Base-by-base conservation (phyloP, 2,797 vertebrate genomes). In the Adrianichthys oophorus region DNA sequence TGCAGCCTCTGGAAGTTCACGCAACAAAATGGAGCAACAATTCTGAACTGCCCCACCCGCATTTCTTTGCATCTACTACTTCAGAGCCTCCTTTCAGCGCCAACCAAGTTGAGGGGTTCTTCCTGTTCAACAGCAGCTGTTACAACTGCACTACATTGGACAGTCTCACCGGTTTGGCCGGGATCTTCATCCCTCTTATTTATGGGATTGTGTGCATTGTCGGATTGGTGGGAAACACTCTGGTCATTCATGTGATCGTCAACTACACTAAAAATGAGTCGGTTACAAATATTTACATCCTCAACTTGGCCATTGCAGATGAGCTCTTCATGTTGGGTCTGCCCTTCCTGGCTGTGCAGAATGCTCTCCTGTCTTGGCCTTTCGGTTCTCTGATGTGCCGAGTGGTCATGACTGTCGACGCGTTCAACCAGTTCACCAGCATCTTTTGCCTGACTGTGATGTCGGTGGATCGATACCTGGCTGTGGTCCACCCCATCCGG, bases 361-460 rank as follows among this genome's bases (percentile, higher is more conserved):
- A 98, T 0, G 95, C 94, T 4, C 85, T 97, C 45, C 95, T 95
- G 63, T 95, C 92, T 5, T 98, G 97, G 96, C 96, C 97, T 23
- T 98, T 98, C 0, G 97, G 97, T 14, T 91, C 94, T 0, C 86
- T 95, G 1, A 90, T 96, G 59, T 98, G 96, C 73, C 90, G 96
- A 0, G 82, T 98, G 76, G 95, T 98, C 21, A 95, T 95, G 92
- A 95, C 96, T 0, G 90, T 97, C 52, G 97, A 98, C 0, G 96
- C 96, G 41, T 91, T 98, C 76, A 98, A 98, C 87, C 96, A 98
- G 78, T 98, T 98, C 73, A 98, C 96, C 59, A 96, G 95, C 86
- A 95, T 96, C 85, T 98, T 98, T 81, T 98, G 95, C 76, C 89
- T 98, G 75, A 98, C 94, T 0, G 92, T 97, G 70, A 98, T 98